Conservation (phyloP, 2,113 vertebrate species). For the Ciconia maguari region DNA sequence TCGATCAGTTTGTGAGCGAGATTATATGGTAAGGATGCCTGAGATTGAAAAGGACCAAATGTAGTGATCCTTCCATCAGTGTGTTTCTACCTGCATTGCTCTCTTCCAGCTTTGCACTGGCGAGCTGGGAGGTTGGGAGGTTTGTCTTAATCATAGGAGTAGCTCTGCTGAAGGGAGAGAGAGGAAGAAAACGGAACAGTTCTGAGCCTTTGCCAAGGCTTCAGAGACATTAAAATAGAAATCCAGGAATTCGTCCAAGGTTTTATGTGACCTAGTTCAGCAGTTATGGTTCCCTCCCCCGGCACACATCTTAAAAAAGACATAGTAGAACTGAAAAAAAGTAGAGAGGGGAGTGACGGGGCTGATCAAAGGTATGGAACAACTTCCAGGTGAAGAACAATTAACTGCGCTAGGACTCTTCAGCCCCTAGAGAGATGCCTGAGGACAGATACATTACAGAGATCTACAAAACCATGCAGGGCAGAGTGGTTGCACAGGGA, state of each 20-base stretch:
- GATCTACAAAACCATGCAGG: not conserved
- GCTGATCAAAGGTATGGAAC: conserved; percentile 23
- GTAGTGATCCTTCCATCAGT: not conserved
- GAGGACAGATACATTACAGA: not conserved
- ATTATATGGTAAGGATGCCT: not conserved
- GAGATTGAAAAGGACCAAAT: not conserved
- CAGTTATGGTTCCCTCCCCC: conserved; percentile 30
- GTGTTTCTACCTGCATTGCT: not conserved
- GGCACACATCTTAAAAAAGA: conserved; percentile 19
- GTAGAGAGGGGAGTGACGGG: not conserved
- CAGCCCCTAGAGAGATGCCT: not conserved
- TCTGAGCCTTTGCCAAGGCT: conserved; percentile 46
- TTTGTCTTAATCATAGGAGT: conserved; percentile 33
- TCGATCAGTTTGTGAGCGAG: not conserved
- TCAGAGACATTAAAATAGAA: conserved; percentile 63
- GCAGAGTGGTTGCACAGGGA: not conserved
- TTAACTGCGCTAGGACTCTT: not conserved
- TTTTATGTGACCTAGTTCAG: conserved; percentile 65
- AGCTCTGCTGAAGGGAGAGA: conserved; percentile 3
- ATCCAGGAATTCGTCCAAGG: conserved; percentile 48
- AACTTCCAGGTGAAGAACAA: conserved; percentile 38
- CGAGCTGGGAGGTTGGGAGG: not conserved
- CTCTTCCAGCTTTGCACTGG: not conserved
- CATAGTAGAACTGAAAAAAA: not conserved
- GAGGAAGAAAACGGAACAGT: conserved; percentile 53